Base-by-base conservation (phyloP, 2,888 invertebrate genomes). In the Notocelia uddmanniana region DNA sequence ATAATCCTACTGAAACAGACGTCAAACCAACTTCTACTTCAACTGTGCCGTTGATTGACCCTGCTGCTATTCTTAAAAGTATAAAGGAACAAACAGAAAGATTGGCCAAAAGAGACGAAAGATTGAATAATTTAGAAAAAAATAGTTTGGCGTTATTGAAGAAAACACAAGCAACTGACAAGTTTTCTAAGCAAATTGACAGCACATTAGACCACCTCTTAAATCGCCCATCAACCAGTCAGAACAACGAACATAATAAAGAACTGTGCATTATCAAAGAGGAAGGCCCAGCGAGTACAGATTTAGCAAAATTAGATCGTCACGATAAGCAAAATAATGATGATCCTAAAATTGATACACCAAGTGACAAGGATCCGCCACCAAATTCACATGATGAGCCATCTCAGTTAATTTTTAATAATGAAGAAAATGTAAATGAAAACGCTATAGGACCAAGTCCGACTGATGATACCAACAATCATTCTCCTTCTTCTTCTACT, bases 11-110 rank as follows among this genome's bases (percentile, higher is more conserved):
- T 41, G 74, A 55, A 50, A 74, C 26, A 21, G 48, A 37, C n/a
- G 19, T 45, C 58, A 71, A 54, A n/a, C 64, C 58, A n/a, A 37
- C 60, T 34, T 13, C 74, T 34, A 8, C 76, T 26, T 68, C 77
- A 34, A 63, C 69, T 59, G 69, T 37, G 41, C 48, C 74, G 15
- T 58, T 75, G 18, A 82, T 83, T 11, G 80, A 85, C 58, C 82
- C 87, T 23, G 77, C 80, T 21, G 81, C 78, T 72, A 88, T 88
- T 76, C 78, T 88, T 31, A 81, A 78, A 74, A 88, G 84, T 54
- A 80, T 86, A 37, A 79, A 73, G 59, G 78, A 80, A 67, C 83
- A 85, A 80, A 82, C 81, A 69, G 82, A 84, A 77, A 82, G 81
- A 63, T 70, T 89, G 9, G 80, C 82, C 50, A 77, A 75, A 66